These are phyloP conservation scores for Philopotamus ludificatus DNA, from an alignment of 1,140 invertebrate species.

Conservation along the genomic window DNA sequence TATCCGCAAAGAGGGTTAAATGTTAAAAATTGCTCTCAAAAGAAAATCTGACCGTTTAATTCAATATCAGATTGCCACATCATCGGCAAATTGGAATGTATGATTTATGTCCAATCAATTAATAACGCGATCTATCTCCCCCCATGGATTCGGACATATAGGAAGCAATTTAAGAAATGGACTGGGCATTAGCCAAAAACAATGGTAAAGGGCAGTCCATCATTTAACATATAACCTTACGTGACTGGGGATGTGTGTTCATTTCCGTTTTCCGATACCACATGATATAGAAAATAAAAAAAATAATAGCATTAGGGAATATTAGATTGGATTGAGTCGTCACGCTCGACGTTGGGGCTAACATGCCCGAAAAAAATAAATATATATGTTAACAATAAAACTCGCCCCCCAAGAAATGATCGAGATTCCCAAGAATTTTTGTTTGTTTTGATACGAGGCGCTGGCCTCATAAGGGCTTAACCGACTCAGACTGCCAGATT, in stretches of 20 bases:
- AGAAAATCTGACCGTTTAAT: too few relatives aligned
- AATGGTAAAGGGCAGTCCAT: constrained; percentile 8
- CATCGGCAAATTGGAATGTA: background rate
- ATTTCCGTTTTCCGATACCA: constrained; percentile 35
- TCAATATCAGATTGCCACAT: too few relatives aligned
- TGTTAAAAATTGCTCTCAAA: too few relatives aligned
- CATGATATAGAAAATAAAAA: constrained; percentile 39
- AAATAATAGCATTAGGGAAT: constrained; percentile 40
- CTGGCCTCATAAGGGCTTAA: background rate
- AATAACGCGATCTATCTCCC: constrained; percentile 12
- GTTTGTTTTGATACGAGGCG: too few relatives aligned
- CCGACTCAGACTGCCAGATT: constrained; percentile 1
- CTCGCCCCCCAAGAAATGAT: too few relatives aligned
- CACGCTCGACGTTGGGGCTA: too few relatives aligned
- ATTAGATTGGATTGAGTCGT: constrained; percentile 42
- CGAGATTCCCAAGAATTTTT: too few relatives aligned
- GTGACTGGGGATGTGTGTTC: constrained; percentile 36
- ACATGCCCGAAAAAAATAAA: too few relatives aligned
- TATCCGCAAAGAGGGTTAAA: background rate
- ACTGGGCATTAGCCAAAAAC: constrained; percentile 11
- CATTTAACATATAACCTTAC: constrained; percentile 23
- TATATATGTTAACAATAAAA: too few relatives aligned
- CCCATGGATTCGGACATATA: background rate
- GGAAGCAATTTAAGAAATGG: constrained; percentile 27
- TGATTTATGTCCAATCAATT: constrained; percentile 28